Evolutionary conservation across 30 jellyfish, hydroid and myxozoan genomes (phyloP).

Genomic region (Hydractinia symbiolongicarpus): DNA sequence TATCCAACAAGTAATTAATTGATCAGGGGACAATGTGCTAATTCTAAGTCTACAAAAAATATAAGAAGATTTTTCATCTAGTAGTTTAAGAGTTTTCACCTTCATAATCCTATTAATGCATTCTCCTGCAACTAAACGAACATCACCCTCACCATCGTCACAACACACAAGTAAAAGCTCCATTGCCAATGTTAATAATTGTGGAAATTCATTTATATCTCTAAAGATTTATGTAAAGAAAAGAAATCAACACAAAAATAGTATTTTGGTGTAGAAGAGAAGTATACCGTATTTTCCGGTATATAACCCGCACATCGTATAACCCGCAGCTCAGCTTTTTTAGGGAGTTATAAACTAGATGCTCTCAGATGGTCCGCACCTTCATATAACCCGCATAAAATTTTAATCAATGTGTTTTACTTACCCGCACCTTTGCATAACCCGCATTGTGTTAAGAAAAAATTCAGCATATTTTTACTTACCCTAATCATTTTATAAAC

Average conservation of each 20-base stretch:
- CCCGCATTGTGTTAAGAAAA: too few relatives aligned
- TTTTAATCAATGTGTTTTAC: too few relatives aligned
- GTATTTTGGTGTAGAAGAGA: background rate
- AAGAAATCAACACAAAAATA: background rate
- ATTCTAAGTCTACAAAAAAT: background rate
- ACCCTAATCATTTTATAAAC: too few relatives aligned
- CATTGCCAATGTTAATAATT: constrained; percentile 56
- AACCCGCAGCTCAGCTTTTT: too few relatives aligned
- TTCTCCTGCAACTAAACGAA: constrained; percentile 91
- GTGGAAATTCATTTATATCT: constrained; percentile 71
- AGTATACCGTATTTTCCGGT: too few relatives aligned
- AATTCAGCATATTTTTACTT: too few relatives aligned
- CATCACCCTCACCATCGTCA: constrained; percentile 94
- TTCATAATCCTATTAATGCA: constrained; percentile 72
- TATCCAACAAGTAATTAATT: background rate
- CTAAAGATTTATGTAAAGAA: constrained; percentile 24
- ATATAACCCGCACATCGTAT: too few relatives aligned
- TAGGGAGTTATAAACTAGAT: too few relatives aligned
- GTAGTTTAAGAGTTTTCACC: constrained; percentile 27
- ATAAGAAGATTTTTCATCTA: background rate
- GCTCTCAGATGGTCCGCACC: too few relatives aligned
- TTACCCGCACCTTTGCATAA: too few relatives aligned
- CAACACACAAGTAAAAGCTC: constrained; percentile 74
- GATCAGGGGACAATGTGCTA: background rate
- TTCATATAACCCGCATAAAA: too few relatives aligned